phyloP scores from a whole-genome alignment of 1,140 invertebrate genomes.

The Idris sp. region DNA sequence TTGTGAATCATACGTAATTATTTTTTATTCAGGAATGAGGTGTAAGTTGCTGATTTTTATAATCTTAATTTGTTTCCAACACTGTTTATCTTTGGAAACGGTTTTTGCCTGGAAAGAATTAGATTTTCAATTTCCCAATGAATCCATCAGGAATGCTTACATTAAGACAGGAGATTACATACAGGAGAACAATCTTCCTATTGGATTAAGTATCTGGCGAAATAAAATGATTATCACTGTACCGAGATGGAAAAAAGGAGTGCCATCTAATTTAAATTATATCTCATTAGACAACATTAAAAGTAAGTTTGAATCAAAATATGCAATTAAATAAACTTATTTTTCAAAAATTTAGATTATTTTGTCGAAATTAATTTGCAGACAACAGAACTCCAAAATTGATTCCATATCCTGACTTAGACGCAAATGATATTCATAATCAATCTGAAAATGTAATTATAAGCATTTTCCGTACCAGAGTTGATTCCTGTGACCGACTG shows the following conservation, averaged over 20 bases:
- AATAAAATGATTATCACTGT: conserved; percentile 88
- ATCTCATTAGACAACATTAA: conserved; percentile 75
- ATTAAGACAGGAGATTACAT: conserved; percentile 82
- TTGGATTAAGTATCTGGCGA: conserved; percentile 85
- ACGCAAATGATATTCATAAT: conserved; percentile 79
- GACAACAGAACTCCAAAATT: conserved; percentile 80
- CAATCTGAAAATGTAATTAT: conserved; percentile 80
- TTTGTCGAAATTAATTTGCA: too few species aligned
- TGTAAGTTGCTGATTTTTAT: conserved; percentile 36
- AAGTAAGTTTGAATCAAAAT: conserved; percentile 52
- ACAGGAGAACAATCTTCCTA: conserved; percentile 84
- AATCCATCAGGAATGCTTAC: conserved; percentile 80
- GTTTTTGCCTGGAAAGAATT: conserved; percentile 84
- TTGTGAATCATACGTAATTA: too few species aligned
- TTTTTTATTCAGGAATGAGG: conserved; percentile 53
- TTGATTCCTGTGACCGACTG: conserved; percentile 85
- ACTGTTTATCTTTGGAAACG: conserved; percentile 75
- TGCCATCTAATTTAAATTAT: conserved; percentile 85
- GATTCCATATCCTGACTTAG: conserved; percentile 84
- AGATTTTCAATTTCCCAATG: conserved; percentile 84
- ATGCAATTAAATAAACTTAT: too few species aligned
- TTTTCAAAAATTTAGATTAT: too few species aligned
- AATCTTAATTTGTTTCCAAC: conserved; percentile 48
- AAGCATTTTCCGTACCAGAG: conserved; percentile 83
- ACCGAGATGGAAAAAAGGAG: conserved; percentile 86